These are phyloP conservation scores for Leptinotarsa undecemlineata DNA, from an alignment of 1,140 invertebrate species.

Conservation along the genomic window DNA sequence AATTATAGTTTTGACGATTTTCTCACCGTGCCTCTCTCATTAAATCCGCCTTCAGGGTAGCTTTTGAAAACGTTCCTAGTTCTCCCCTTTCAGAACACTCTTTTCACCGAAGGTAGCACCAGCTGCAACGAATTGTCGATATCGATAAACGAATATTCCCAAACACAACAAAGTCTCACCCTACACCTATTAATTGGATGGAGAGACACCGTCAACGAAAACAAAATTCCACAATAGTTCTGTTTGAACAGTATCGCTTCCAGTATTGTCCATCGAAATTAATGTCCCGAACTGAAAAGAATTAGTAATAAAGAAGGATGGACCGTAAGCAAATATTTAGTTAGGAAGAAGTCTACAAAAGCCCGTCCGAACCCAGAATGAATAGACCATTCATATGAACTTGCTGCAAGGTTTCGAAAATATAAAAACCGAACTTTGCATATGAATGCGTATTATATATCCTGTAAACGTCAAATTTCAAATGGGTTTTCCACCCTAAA, in stretches of 20 bases:
- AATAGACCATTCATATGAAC: slow-evolving; percentile 37
- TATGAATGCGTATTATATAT: slow-evolving; percentile 53
- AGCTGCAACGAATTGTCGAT: background rate
- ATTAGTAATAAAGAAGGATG: slow-evolving; percentile 31
- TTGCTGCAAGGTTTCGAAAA: slow-evolving; percentile 49
- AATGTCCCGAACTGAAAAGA: slow-evolving; percentile 28
- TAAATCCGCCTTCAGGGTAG: no score
- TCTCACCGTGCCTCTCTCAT: no score
- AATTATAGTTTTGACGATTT: no score
- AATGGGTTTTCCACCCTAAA: slow-evolving; percentile 52
- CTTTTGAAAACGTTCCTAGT: no score
- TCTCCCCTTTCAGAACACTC: no score
- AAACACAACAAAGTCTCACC: background rate
- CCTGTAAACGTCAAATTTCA: slow-evolving; percentile 54
- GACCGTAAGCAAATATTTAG: slow-evolving; percentile 40
- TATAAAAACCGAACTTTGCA: slow-evolving; percentile 48
- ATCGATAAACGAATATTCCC: background rate
- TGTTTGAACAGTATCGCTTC: slow-evolving; percentile 28
- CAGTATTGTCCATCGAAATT: slow-evolving; percentile 23
- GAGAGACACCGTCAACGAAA: background rate
- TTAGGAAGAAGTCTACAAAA: slow-evolving; percentile 44
- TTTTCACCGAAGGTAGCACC: background rate
- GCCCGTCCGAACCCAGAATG: slow-evolving; percentile 19
- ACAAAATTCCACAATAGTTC: slow-evolving; percentile 18
- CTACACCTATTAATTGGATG: slow-evolving; percentile 16